Evolutionary conservation across 2,888 invertebrate genomes (phyloP).

Genomic region (Lasioglossum figueresi): DNA sequence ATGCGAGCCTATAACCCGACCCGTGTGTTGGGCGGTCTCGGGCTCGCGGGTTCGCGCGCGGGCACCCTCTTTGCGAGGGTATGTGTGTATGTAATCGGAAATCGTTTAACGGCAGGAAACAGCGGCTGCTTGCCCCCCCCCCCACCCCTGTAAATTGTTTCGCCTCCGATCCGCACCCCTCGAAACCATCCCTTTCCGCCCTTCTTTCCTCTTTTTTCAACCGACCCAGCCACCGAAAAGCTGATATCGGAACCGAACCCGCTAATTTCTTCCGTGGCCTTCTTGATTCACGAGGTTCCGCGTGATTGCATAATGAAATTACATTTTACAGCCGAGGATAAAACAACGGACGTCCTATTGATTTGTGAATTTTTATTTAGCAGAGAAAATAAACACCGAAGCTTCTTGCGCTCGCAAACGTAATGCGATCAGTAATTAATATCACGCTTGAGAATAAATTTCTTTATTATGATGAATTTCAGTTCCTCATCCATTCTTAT

Average conservation of each 20-base stretch:
- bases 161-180: slow-evolving; percentile 26
- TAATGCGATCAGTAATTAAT: too few relatives aligned
- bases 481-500: too few relatives aligned
- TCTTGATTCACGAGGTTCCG: not conserved
- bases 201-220: too few relatives aligned
- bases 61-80: not conserved
- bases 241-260: slow-evolving; percentile 45
- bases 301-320: slow-evolving; percentile 1
- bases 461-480: too few relatives aligned
- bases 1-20: slow-evolving; percentile 52
- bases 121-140: slow-evolving; percentile 50
- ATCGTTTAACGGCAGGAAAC: slow-evolving; percentile 59
- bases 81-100: slow-evolving; percentile 61
- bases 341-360: not conserved
- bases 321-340: not conserved
- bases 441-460: too few relatives aligned
- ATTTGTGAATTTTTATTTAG: not conserved
- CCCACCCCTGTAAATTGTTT: slow-evolving; percentile 58
- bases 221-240: not conserved
- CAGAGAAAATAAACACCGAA: not conserved
- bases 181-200: not conserved
- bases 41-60: not conserved
- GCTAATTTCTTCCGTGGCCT: slow-evolving; percentile 10
- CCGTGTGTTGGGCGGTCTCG: slow-evolving; percentile 22
- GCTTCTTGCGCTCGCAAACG: not conserved